A percentile compares a stretch with the other conserved stretches of the same genome.
phyloP scores from a whole-genome alignment of 2,113 vertebrate species.

The Erpornis zantholeuca region DNA sequence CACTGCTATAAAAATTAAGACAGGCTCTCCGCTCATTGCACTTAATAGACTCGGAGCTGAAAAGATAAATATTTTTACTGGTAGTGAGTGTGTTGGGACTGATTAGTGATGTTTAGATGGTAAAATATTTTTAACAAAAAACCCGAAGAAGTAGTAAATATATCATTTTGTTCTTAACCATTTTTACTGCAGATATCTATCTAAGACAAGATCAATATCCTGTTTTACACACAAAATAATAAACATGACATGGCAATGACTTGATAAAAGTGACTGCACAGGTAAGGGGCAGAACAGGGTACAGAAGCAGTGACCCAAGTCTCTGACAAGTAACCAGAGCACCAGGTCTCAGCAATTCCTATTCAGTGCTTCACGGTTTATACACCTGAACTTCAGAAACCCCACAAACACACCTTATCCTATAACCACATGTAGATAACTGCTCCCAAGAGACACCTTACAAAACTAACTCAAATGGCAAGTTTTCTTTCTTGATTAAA shows the following conservation, averaged over 20 bases:
- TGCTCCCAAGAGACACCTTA: not conserved
- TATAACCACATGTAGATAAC: not conserved
- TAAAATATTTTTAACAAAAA: not conserved
- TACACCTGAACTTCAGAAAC: not conserved
- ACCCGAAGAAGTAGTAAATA: not conserved
- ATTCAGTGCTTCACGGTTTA: not conserved
- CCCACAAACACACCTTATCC: not conserved
- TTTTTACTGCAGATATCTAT: not conserved
- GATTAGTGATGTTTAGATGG: not conserved
- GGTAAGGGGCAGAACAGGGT: not conserved
- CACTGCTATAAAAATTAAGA: not conserved
- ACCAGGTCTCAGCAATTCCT: not conserved
- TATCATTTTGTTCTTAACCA: not conserved
- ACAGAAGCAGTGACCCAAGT: not conserved
- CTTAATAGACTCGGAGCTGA: not conserved
- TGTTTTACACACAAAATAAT: not conserved
- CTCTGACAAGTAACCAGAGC: not conserved
- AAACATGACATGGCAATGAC: not conserved
- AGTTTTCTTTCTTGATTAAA: not conserved
- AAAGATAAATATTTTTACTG: not conserved
- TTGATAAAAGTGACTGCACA: not conserved
- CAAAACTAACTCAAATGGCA: not conserved
- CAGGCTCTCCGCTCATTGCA: not conserved
- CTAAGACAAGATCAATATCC: not conserved
- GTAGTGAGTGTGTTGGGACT: not conserved